Evolutionary conservation across 2,113 vertebrate species (phyloP).

Genomic region (Chloebia gouldiae): DNA sequence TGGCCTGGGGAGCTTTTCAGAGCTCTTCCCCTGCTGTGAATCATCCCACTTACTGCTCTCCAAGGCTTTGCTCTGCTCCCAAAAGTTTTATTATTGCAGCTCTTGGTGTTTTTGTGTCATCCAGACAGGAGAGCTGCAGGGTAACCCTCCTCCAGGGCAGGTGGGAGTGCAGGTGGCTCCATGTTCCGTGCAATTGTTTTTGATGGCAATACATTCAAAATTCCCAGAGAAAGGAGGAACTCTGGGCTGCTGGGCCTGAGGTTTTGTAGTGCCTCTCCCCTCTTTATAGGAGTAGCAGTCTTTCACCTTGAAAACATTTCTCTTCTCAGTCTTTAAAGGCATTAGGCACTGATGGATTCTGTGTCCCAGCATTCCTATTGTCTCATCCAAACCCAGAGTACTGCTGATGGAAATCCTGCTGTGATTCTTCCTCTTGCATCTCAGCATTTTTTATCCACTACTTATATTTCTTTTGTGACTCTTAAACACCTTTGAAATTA

Average conservation of each 20-base stretch:
- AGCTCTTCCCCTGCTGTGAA: neutral
- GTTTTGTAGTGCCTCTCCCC: neutral
- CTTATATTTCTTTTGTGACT: neutral
- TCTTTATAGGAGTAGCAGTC: neutral
- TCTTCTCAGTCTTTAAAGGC: neutral
- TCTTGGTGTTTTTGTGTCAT: neutral
- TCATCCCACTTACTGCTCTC: neutral
- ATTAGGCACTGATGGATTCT: neutral
- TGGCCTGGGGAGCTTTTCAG: neutral
- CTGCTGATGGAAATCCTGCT: neutral
- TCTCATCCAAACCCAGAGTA: accelerated
- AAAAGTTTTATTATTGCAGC: neutral
- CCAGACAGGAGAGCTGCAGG: neutral
- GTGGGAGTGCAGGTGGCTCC: neutral
- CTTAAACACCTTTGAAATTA: neutral
- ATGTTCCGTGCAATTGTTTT: neutral
- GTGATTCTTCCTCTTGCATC: neutral
- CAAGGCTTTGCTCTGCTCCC: neutral
- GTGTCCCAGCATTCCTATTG: neutral
- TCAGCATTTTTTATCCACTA: neutral
- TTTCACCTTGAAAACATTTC: neutral
- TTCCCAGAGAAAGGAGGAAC: accelerated
- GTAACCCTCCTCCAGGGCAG: neutral
- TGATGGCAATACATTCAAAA: neutral
- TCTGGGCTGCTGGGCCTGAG: neutral